phyloP scores from a whole-genome alignment of 2,113 vertebrate species.

The Myotis davidii region DNA sequence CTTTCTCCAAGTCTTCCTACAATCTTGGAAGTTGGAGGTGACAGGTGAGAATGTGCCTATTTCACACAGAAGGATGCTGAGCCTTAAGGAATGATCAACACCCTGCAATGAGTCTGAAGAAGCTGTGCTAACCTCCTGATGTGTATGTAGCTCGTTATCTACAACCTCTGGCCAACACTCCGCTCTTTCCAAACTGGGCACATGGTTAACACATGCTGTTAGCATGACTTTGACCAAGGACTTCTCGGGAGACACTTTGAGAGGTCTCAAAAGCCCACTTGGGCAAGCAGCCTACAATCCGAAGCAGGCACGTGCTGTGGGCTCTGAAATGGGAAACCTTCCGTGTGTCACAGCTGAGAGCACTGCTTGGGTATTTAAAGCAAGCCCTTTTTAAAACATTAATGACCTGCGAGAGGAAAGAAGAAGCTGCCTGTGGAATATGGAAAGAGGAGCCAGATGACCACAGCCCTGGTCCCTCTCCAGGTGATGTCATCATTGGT shows the following conservation, averaged over 20 bases:
- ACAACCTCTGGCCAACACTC: background rate
- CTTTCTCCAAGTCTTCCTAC: background rate
- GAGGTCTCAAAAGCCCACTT: slow-evolving; percentile 62
- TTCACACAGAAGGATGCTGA: background rate
- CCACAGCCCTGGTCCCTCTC: slow-evolving; percentile 83
- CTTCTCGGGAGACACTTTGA: slow-evolving; percentile 48
- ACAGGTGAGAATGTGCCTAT: background rate
- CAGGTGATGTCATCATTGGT: slow-evolving; percentile 85
- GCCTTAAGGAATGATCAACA: background rate
- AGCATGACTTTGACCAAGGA: slow-evolving; percentile 77
- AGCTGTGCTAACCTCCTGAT: background rate
- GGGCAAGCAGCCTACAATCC: slow-evolving; percentile 67
- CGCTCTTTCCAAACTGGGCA: slow-evolving; percentile 43
- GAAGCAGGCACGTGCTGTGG: slow-evolving; percentile 66
- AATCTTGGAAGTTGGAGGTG: background rate
- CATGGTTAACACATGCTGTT: slow-evolving; percentile 54
- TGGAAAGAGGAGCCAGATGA: slow-evolving; percentile 83
- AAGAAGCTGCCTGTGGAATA: slow-evolving; percentile 83
- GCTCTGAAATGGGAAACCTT: slow-evolving; percentile 80
- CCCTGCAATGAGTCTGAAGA: background rate
- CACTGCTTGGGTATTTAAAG: slow-evolving; percentile 85
- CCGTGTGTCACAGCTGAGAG: slow-evolving; percentile 83
- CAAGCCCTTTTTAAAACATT: slow-evolving; percentile 86
- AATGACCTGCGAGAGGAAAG: slow-evolving; percentile 86
- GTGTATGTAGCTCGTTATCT: background rate